Percentiles rank a stretch among this genome's conserved stretches.
These are phyloP conservation scores for Sebastes hubbsi DNA, from an alignment of 2,797 vertebrate genomes.

Conservation along the genomic window DNA sequence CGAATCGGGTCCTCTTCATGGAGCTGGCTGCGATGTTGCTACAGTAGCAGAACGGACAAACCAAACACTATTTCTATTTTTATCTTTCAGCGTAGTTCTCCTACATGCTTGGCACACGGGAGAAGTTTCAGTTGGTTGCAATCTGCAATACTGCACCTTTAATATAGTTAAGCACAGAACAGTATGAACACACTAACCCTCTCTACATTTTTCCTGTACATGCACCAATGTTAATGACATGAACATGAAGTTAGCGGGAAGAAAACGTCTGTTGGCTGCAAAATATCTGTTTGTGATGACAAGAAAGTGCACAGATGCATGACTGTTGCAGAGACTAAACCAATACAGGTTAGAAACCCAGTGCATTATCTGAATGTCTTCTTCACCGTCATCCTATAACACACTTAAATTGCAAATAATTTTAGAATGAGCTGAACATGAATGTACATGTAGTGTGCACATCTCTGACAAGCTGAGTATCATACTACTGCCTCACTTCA, in stretches of 20 bases:
- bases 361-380: neutral
- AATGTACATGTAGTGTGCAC: neutral
- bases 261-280: neutral
- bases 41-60: no score
- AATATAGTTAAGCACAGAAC: neutral
- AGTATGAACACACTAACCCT: neutral
- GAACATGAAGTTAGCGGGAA: neutral
- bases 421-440: constrained; percentile 4
- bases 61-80: no score
- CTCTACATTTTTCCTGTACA: neutral
- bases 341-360: neutral
- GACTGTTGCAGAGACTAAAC: neutral
- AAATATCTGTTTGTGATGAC: neutral
- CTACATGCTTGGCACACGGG: no score
- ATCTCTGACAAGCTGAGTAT: neutral
- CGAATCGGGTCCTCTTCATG: accelerated
- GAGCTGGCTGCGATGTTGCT: no score
- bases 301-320: neutral
- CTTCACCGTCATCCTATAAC: neutral
- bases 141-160: no score
- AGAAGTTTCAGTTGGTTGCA: no score
- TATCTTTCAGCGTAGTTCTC: no score
- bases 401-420: neutral
- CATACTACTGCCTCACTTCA: neutral
- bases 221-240: neutral